These are phyloP conservation scores for Heteromyza rotundicornis DNA, from an alignment of 2,888 invertebrate species.

Conservation along the genomic window DNA sequence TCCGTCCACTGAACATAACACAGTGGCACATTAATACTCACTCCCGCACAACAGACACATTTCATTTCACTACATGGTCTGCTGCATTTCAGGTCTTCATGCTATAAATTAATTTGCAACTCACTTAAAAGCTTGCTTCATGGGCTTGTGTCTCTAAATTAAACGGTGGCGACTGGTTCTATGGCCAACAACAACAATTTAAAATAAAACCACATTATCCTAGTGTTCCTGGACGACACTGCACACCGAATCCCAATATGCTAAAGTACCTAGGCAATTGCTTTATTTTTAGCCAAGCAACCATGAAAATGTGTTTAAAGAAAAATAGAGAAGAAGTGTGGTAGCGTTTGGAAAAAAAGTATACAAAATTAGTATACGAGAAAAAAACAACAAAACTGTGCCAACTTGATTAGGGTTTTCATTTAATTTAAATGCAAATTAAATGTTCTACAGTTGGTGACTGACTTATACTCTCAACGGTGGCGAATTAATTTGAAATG, in stretches of 20 bases:
- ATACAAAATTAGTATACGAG: not conserved
- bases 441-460: not conserved
- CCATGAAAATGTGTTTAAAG: not conserved
- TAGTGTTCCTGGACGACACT: too few relatives aligned
- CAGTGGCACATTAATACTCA: too few relatives aligned
- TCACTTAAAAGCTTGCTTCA: not conserved
- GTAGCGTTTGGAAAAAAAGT: not conserved
- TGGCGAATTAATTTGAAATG: too few relatives aligned
- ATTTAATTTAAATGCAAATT: slow-evolving; percentile 6
- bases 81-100: not conserved
- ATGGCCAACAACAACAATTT: too few relatives aligned
- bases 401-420: not conserved
- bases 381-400: not conserved
- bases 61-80: too few relatives aligned
- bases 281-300: not conserved
- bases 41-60: too few relatives aligned
- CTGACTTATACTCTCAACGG: too few relatives aligned
- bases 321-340: not conserved
- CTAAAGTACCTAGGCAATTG: not conserved
- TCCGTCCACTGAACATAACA: too few relatives aligned
- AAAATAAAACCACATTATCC: too few relatives aligned
- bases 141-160: not conserved
- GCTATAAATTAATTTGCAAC: not conserved
- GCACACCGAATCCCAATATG: not conserved
- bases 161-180: not conserved